Evolutionary conservation across 2,797 vertebrate species (phyloP), one percentile per base, ranked within the genome.

Genomic region (Lates japonicus): DNA sequence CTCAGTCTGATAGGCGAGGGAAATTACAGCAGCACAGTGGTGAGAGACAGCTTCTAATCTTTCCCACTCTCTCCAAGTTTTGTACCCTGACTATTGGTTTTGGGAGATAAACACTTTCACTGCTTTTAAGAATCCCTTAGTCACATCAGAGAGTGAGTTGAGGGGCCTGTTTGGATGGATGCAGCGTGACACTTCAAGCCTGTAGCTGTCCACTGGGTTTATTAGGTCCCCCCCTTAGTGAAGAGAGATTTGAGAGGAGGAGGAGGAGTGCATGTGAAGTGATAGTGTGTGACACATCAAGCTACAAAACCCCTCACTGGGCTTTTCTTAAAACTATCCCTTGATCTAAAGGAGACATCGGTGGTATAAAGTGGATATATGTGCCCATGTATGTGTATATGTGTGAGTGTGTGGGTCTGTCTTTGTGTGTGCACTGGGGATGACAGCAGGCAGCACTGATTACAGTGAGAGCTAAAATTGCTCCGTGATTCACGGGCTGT

Each of bases 121-220:
- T 5, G 57, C 82, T 76, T 89, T 90, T 66, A 88, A 80, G 80
- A 82, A 82, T 70, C 82, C 74, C 70, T 72, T 46, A 55, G 74
- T 88, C 85, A 79, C 88, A 82, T 76, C 80, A 66, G 63, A 70
- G 64, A 67, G 72, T 44, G 78, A 83, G 79, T 65, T 58, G 78
- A 71, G 62, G 77, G 51, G 76, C 82, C 76, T 78, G 14, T 64
- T 74, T 19, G 29, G 86, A 78, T 71, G 68, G 64, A 90, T 83
- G 65, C 46, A 7, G 67, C 61, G 51, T 81, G 82, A 86, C 83
- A 89, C 86, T 87, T 81, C 70, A 86, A 78, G 84, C 82, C 85
- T 88, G 90, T 88, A 80, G 82, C 87, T 85, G 81, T 88, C 87
- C 86, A 44, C 61, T 58, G 63, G 62, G 80, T 91, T 90, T 91